These are phyloP conservation scores for Calidris pygmaea DNA, from an alignment of 2,113 vertebrate species.

Conservation along the genomic window DNA sequence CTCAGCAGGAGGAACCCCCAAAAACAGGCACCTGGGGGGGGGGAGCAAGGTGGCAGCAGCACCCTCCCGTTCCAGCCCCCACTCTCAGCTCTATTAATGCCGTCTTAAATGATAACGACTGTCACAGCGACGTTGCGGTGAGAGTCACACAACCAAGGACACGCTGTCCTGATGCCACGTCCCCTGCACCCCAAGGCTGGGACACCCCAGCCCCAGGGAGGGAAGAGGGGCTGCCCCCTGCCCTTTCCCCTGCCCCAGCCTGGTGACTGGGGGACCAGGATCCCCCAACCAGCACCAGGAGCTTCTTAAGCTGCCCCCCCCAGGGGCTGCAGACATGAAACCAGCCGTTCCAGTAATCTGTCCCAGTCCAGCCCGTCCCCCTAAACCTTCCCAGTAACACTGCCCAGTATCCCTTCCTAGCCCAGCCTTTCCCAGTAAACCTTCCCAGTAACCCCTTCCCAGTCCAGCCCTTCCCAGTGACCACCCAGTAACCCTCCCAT, in stretches of 20 bases:
- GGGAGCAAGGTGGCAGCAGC: not conserved
- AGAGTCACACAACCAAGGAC: not conserved
- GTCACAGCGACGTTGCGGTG: not conserved
- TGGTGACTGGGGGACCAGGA: not conserved
- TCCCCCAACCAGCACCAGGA: not conserved
- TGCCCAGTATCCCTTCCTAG: no score
- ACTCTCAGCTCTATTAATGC: not conserved
- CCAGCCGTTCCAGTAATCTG: not conserved
- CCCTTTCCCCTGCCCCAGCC: not conserved
- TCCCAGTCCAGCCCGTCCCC: not conserved
- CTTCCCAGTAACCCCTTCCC: not conserved
- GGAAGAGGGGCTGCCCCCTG: fast-evolving
- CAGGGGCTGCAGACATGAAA: not conserved
- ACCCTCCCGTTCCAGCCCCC: not conserved
- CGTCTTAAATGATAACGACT: not conserved
- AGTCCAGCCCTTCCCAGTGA: not conserved
- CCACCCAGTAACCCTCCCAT: not conserved
- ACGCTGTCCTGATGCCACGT: not conserved
- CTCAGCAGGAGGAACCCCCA: not conserved
- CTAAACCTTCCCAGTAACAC: not conserved
- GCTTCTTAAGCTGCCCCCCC: not conserved
- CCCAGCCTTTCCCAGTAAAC: not conserved
- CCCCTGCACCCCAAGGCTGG: not conserved
- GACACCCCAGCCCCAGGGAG: not conserved
- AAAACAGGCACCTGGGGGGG: fast-evolving